Evolutionary conservation across 2,888 invertebrate species (phyloP), one percentile per base, ranked within the genome.

Genomic region (Drosophila mercatorum): DNA sequence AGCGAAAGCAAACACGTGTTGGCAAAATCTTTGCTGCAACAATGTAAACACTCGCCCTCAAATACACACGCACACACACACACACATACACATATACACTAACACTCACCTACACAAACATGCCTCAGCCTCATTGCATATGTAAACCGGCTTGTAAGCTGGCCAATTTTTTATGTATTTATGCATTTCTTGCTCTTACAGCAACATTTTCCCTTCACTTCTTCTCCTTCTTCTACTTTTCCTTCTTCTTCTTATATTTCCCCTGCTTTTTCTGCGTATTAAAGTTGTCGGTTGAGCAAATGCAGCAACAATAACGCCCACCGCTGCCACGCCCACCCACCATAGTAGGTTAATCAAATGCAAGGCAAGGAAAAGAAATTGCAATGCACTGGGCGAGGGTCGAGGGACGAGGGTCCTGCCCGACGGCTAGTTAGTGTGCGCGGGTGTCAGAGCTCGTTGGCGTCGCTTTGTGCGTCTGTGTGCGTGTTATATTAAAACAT

Each of bases 261-360:
- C 17, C 49, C 17, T 34, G 53, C 57, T 60, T 38, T 22, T 38
- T 1, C 53, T 59, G 61, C 60, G 53, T 61, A 83, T 88, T 85
- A 83, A 83, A 85, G 81, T 72, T 75, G 59, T 59, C 76, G 68
- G 89, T 68, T 75, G 76, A 75, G 81, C 75, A 83, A 86, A 72
- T 77, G 77, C 85, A 84, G 60, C 71, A 69, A 73, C 51, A 49
- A 68, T 68, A 75, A 68, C 68, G 14, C 46, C 74, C 17, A 34
- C 60, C 14, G 10, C 60, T 17, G 52, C 66, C 67, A 68, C 56
- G 64, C 69, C 79, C 75, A 56, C 41, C 38, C 22, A 12, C n/a
- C 69, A 79, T 86, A 77, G 78, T 88, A 83, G 88, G 88, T 88
- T 90, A 88, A 88, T 88, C 88, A 89, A 90, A 88, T 88, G 90